phyloP scores from a whole-genome alignment of 92 coral and sea anemone species.

The Zoanthus solanderi region DNA sequence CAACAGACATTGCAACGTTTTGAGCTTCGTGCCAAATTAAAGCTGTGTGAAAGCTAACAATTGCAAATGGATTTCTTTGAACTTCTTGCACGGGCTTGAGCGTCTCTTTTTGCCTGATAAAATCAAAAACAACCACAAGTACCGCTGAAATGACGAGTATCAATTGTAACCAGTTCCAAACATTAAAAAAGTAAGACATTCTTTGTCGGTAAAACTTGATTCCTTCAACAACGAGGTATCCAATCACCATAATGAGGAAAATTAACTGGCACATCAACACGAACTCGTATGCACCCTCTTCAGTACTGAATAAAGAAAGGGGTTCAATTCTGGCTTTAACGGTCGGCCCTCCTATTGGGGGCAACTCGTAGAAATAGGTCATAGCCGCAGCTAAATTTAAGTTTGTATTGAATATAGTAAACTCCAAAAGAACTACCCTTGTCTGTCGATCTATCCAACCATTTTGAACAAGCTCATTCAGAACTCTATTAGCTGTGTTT shows the following conservation, averaged over 20 bases:
- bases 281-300: slow-evolving; percentile 50
- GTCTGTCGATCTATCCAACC: slow-evolving; percentile 63
- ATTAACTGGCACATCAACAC: slow-evolving; percentile 54
- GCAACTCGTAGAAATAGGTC: slow-evolving; percentile 55
- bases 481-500: slow-evolving; percentile 40
- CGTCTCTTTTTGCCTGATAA: not conserved
- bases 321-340: slow-evolving; percentile 36
- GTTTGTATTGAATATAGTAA: slow-evolving; percentile 54
- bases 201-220: slow-evolving; percentile 37
- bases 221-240: slow-evolving; percentile 35
- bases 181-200: slow-evolving; percentile 27
- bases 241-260: slow-evolving; percentile 54
- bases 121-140: slow-evolving; percentile 25
- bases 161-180: slow-evolving; percentile 61
- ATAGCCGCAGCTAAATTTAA: slow-evolving; percentile 42
- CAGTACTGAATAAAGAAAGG: slow-evolving; percentile 52
- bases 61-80: not conserved
- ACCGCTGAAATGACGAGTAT: slow-evolving; percentile 37
- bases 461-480: slow-evolving; percentile 34
- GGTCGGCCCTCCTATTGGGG: slow-evolving; percentile 46
- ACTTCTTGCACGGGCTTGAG: not conserved
- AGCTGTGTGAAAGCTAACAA: not conserved
- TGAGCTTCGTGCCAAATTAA: slow-evolving; percentile 47
- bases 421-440: slow-evolving; percentile 51
- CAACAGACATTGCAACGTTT: slow-evolving; percentile 46